Evolutionary conservation across 2,797 vertebrate genomes (phyloP), one percentile per base, ranked within the genome.

Genomic region (Crossoptilon crossoptilon): DNA sequence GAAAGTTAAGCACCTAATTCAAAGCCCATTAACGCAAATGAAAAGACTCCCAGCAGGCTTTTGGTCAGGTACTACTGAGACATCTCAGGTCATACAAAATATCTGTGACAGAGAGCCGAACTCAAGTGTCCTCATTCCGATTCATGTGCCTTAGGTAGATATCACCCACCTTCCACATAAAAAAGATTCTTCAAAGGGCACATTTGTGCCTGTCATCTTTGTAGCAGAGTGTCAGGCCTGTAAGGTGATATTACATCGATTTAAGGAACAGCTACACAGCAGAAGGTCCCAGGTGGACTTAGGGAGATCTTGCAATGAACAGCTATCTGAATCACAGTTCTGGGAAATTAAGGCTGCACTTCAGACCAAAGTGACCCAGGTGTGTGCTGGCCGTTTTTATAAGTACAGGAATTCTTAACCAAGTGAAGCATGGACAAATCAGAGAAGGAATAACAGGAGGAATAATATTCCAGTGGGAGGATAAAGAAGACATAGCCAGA

Each of bases 1-100:
- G 84, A 89, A 92, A 95, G 94, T 91, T 94, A 94, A 96, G 94
- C 60, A 87, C 84, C 72, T 94, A 94, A 94, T 96, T 94, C 93
- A 90, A 93, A 94, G 85, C 55, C 93, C 90, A 94, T 95, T 90
- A 94, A 95, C 33, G 49, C 64, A 95, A 96, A 93, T 92, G 78
- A 94, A 95, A 95, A 93, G 87, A 83, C 93, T 96, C 94, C 91
- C 94, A 90, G 66, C 18, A 93, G 96, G 60, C 87, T 95, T 95
- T 92, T 95, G 93, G 88, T 87, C 92, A 93, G 51, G 72, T 83
- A 71, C 53, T 96, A 96, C 95, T 80, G 90, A 95, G 84, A 91
- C 43, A 4, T 77, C 82, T 91, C 67, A 64, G 93, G 95, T 95
- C 91, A 92, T 78, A 94, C 93, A 94, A 91, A 96, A 91, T 91